phyloP scores from a whole-genome alignment of 2,113 vertebrate species.

The Fulica atra region DNA sequence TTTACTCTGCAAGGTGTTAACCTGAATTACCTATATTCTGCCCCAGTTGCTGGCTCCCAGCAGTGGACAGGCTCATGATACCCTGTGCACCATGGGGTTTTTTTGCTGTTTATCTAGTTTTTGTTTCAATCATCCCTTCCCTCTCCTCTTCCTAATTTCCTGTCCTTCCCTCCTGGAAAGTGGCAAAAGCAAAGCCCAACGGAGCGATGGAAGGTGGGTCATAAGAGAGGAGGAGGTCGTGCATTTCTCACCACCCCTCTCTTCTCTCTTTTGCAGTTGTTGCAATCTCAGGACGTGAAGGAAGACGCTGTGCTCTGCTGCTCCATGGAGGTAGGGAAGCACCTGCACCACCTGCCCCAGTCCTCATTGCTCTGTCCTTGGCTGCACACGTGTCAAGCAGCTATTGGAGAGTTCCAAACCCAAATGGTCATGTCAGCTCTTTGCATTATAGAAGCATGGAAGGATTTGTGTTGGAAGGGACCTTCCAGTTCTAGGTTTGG shows the following conservation, averaged over 20 bases:
- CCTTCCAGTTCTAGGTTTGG: not conserved
- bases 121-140: not conserved
- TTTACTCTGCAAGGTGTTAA: not conserved
- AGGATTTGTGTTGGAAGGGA: not conserved
- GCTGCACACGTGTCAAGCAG: fast-evolving
- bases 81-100: not conserved
- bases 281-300: constrained; percentile 94
- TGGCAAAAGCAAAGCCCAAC: not conserved
- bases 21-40: not conserved
- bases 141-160: not conserved
- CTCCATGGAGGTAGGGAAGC: constrained; percentile 91
- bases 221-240: fast-evolving
- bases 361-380: not conserved
- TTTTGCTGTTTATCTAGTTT: not conserved
- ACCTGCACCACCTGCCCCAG: not conserved
- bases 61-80: not conserved
- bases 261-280: constrained; percentile 78
- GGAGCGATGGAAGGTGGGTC: not conserved
- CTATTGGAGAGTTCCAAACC: not conserved
- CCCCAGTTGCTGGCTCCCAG: not conserved
- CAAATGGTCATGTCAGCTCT: not conserved
- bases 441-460: not conserved
- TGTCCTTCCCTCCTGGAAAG: not conserved
- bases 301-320: constrained; percentile 97
- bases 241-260: not conserved